Base-by-base conservation (phyloP, 2,797 vertebrate genomes). In the Eulemur rubriventer region DNA sequence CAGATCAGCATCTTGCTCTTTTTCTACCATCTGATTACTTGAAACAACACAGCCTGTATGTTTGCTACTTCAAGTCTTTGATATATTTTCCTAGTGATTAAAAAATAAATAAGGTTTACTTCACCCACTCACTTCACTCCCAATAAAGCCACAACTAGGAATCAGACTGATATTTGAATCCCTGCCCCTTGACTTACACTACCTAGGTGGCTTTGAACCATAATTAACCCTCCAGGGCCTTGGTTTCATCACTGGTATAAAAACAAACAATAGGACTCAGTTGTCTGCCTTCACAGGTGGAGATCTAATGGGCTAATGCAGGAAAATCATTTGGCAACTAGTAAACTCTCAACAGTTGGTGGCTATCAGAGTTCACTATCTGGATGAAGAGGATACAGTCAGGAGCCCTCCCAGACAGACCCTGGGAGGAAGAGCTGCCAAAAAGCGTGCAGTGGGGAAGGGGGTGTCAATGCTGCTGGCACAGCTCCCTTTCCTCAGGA, bases 81-180 rank as follows among this genome's bases (percentile, higher is more conserved):
- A 46, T 65, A 24, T 83, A 26, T 93, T 96, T 97, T 96, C 76
- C 57, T 96, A 85, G 28, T 67, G 70, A 89, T 61, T 86, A 41
- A 95, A 93, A 95, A 94, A 82, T 75, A 92, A 90, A 76, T 70
- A 61, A 94, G 6, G 26, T 72, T 93, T 94, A 80, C 9, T 92
- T 12, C 7, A 22, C 11, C 4, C 33, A 12, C 46, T 35, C 30
- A 63, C 7, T 28, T 12, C 7, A 57, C 33, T 18, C 41, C 18
- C 75, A 93, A n/a, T 92, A 83, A 94, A 94, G 46, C 46, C 26
- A 30, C 43, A 89, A 46, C 33, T 48, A 92, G 63, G 28, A 88
- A 73, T 81, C 65, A 86, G 61, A 50, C 11, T 11, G 72, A 33
- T 93, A 91, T 94, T 94, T 94, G 57, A 79, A 91, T 78, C 57